Evolutionary conservation across 2,888 invertebrate genomes (phyloP), one percentile per base, ranked within the genome.

Genomic region (Syritta pipiens): DNA sequence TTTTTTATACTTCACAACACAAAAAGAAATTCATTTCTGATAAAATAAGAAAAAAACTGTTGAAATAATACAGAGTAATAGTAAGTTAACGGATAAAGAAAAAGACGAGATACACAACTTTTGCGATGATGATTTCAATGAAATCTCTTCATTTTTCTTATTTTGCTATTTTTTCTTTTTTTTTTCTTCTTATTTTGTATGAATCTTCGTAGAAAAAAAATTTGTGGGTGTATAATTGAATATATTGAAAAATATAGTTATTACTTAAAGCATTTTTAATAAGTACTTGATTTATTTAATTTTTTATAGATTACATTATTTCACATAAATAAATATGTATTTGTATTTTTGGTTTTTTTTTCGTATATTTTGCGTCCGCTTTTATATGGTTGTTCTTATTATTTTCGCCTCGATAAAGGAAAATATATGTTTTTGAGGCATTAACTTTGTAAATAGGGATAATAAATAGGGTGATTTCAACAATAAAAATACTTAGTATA

Each of bases 271-370:
- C 77, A 72, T 79, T n/a, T n/a, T 69, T 65, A 81, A 83, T 74
- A 81, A 62, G 62, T 65, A 67, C 59, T 59, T 35, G 71, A 53
- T 67, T 53, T 72, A 57, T 55, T 57, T 19, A 44, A 32, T 20
- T 6, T 46, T 76, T 71, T 9, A 40, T 62, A 63, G 59, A 77
- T 71, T 74, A 71, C 76, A 46, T 68, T 79, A 71, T 44, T 77
- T 72, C 74, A 81, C 75, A 76, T 82, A 63, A 81, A 65, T 81
- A 81, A 59, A 71, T 81, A 67, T 49, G 26, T 62, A 37, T 20
- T 59, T 75, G 17, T 28, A 26, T 42, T 57, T 49, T 82, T 83
- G 83, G 60, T 81, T 82, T 86, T 83, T 49, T 48, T 69, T 79
- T 59, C 3, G 60, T 60, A 55, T 53, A 46, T 24, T 75, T 75